Evolutionary conservation across 2,797 vertebrate genomes (phyloP), one percentile per base, ranked within the genome.

Genomic region (Tolypeutes matacus): DNA sequence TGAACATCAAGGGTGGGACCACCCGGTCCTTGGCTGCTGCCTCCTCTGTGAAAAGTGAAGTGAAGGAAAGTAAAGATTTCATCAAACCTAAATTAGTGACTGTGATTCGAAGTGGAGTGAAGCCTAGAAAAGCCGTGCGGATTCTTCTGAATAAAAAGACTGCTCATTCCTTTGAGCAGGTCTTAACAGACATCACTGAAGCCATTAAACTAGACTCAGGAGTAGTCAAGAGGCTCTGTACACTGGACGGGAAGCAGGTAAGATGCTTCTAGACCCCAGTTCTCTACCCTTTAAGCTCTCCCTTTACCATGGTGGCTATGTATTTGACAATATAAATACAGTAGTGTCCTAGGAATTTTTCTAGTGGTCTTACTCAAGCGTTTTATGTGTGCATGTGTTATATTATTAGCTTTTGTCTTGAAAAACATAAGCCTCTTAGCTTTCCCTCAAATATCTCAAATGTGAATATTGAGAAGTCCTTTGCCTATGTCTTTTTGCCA

Each of bases 101-200:
- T 1, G 99, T 99, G 97, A 99, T 99, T 96, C 99, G 99, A 69
- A 99, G 99, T 56, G 99, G 99, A 4, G 99, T 99, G 78, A 99
- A 99, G 96, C 99, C 99, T 0, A 99, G 99, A 72, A 99, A 99
- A 98, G 99, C 99, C 0, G 99, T 99, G 13, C 98, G 99, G 60
- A 98, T 99, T 86, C 99, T 99, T 93, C 99, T 99, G 94, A 99
- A 99, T 95, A 99, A 99, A 98, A 99, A 99, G 98, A 99, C 99
- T 0, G 99, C 99, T 0, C 99, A 99, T 98, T 99, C 99, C 96
- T 99, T 99, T 0, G 99, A 99, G 27, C 99, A 99, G 97, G 99
- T 99, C 96, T 98, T 99, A 97, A 99, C 99, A 0, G 99, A 99
- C 97, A 99, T 99, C 98, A 99, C 99, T 0, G 99, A 99, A 64